phyloP scores from a whole-genome alignment of 2,888 invertebrate genomes.

The Hypomecis atomaria region DNA sequence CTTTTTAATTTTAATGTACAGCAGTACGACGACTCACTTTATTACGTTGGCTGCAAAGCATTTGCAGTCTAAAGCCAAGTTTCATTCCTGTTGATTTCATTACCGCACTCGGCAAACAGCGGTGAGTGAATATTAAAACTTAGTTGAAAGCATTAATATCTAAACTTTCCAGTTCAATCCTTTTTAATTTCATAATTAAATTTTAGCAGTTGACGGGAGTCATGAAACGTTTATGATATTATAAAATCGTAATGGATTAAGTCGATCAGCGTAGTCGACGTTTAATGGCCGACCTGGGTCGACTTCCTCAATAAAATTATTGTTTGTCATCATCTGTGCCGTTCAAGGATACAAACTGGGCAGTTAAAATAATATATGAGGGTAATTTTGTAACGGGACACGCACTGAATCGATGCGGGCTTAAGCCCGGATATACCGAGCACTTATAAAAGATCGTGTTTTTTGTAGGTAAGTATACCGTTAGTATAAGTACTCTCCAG shows the following conservation, averaged over 20 bases:
- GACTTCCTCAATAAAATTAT: conserved; percentile 83
- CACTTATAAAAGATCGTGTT: too few species aligned
- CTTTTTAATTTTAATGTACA: conserved; percentile 13
- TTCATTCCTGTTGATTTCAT: conserved; percentile 38
- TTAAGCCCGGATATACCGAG: not conserved
- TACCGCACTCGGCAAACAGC: conserved; percentile 37
- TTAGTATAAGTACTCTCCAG: not conserved
- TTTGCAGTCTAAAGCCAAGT: conserved; percentile 29
- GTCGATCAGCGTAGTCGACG: conserved; percentile 71
- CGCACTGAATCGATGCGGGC: conserved; percentile 16
- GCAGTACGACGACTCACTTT: conserved; percentile 4
- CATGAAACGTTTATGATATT: conserved; percentile 79
- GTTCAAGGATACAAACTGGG: conserved; percentile 47
- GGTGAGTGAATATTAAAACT: conserved; percentile 36
- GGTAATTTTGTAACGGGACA: conserved; percentile 36
- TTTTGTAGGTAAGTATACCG: too few species aligned
- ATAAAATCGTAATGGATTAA: conserved; percentile 82
- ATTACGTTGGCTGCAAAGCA: conserved; percentile 10
- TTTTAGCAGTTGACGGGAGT: conserved; percentile 69
- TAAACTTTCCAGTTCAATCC: conserved; percentile 42
- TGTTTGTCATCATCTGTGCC: conserved; percentile 57
- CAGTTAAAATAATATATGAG: conserved; percentile 43
- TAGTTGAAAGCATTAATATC: conserved; percentile 35
- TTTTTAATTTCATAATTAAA: conserved; percentile 62
- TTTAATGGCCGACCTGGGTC: conserved; percentile 75